phyloP scores from a whole-genome alignment of 2,797 vertebrate genomes.

The Zalophus californianus region DNA sequence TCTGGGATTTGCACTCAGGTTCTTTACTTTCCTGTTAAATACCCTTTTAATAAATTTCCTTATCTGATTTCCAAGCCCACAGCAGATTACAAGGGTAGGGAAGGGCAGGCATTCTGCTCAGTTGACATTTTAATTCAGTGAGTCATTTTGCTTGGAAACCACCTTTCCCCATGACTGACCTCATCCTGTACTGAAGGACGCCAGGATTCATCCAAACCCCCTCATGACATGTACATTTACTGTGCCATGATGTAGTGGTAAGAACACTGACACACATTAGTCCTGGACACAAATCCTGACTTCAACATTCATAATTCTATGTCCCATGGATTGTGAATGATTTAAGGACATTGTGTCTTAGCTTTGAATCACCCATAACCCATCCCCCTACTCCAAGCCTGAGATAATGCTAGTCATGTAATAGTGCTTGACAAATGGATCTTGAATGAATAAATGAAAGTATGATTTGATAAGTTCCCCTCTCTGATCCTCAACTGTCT shows the following conservation, averaged over 20 bases:
- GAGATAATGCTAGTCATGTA: neutral
- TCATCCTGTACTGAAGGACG: neutral
- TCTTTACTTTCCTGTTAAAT: neutral
- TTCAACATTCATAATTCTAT: neutral
- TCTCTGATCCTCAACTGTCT: neutral
- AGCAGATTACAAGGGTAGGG: neutral
- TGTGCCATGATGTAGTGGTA: neutral
- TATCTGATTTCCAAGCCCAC: slow-evolving; percentile 3
- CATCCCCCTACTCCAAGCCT: neutral
- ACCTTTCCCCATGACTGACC: slow-evolving; percentile 39
- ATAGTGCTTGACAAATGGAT: neutral
- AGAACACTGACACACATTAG: neutral
- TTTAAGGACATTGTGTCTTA: neutral
- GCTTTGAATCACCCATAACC: slow-evolving; percentile 23
- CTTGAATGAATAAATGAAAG: slow-evolving; percentile 33
- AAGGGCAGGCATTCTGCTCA: neutral
- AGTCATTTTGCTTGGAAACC: slow-evolving; percentile 59
- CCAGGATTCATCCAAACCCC: neutral
- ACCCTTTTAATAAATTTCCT: slow-evolving; percentile 6
- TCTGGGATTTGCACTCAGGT: neutral
- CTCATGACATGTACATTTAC: neutral
- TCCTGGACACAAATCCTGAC: neutral
- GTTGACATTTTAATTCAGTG: slow-evolving; percentile 32
- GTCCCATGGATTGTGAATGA: neutral
- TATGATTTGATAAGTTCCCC: slow-evolving; percentile 1